Evolutionary conservation across 2,888 invertebrate species (phyloP).

Genomic region (Pollenia griseotomentosa): DNA sequence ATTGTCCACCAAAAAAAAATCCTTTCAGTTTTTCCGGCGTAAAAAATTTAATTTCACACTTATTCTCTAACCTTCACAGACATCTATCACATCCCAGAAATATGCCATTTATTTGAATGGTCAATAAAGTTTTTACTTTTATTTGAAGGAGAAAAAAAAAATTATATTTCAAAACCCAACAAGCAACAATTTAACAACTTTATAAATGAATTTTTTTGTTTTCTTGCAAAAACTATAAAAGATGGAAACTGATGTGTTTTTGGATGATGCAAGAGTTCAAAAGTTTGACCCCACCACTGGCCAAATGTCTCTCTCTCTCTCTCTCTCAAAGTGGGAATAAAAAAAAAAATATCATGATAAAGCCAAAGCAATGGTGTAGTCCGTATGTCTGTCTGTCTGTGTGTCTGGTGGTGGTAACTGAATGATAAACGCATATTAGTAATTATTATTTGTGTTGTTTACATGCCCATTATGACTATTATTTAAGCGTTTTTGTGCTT

Average conservation of each 20-base stretch:
- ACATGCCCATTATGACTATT: slow-evolving; percentile 62
- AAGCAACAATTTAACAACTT: slow-evolving; percentile 37
- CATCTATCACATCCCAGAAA: slow-evolving; percentile 43
- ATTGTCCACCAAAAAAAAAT: not conserved
- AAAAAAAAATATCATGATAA: not conserved
- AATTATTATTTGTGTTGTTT: slow-evolving; percentile 72
- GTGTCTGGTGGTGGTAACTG: slow-evolving; percentile 45
- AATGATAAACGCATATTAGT: slow-evolving; percentile 69
- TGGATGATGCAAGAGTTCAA: slow-evolving; percentile 71
- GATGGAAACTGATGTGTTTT: slow-evolving; percentile 39
- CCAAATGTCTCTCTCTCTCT: slow-evolving; percentile 47
- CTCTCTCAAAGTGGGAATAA: not conserved
- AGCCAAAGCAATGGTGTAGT: not conserved
- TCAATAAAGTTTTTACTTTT: slow-evolving; percentile 52
- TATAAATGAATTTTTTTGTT: slow-evolving; percentile 28
- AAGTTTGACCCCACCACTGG: slow-evolving; percentile 68
- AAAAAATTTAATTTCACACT: slow-evolving; percentile 62
- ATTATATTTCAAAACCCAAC: not conserved
- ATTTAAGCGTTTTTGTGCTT: slow-evolving; percentile 38
- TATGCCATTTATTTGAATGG: slow-evolving; percentile 43
- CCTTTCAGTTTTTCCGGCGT: slow-evolving; percentile 45
- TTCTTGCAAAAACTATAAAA: not conserved
- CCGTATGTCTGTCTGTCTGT: not conserved
- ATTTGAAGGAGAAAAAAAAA: slow-evolving; percentile 19
- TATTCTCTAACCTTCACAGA: slow-evolving; percentile 48